Percentiles rank a stretch among this genome's conserved stretches.
Conservation (phyloP, 2,888 invertebrate species). For the Drosophila cracens region DNA sequence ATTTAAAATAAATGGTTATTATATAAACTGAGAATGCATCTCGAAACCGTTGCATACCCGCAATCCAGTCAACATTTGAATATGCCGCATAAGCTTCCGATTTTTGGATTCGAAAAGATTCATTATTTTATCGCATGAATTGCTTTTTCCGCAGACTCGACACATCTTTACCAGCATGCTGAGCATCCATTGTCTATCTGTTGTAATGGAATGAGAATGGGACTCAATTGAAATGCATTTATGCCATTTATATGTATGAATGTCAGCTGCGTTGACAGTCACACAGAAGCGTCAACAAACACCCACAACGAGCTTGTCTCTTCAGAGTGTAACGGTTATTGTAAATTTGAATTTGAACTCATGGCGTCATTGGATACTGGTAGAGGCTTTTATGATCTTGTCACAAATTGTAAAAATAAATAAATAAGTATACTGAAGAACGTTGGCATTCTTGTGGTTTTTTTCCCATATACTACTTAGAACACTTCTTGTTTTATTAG, state of each 20-base stretch:
- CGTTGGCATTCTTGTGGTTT: background rate
- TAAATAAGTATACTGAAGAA: no score
- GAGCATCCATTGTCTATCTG: background rate
- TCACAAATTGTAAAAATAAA: no score
- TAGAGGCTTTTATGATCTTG: no score
- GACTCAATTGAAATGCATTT: constrained; percentile 23
- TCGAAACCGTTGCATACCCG: constrained; percentile 28
- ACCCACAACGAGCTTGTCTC: background rate
- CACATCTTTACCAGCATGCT: constrained; percentile 50
- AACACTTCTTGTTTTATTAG: background rate
- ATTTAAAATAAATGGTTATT: background rate
- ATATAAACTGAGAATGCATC: background rate
- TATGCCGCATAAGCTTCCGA: constrained; percentile 41
- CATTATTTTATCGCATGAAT: constrained; percentile 29
- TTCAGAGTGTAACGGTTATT: constrained; percentile 7
- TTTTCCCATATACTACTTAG: background rate
- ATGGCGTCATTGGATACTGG: background rate
- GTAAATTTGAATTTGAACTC: constrained; percentile 1
- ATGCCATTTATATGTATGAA: constrained; percentile 3
- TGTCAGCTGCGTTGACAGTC: constrained; percentile 43
- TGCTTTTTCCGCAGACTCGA: constrained; percentile 52
- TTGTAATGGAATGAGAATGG: constrained; percentile 10
- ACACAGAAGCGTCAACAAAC: constrained; percentile 29
- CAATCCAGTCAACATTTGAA: constrained; percentile 57
- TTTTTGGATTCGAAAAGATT: constrained; percentile 50